Conservation (phyloP, 1,140 invertebrate genomes). For the Drosophila bocki region DNA sequence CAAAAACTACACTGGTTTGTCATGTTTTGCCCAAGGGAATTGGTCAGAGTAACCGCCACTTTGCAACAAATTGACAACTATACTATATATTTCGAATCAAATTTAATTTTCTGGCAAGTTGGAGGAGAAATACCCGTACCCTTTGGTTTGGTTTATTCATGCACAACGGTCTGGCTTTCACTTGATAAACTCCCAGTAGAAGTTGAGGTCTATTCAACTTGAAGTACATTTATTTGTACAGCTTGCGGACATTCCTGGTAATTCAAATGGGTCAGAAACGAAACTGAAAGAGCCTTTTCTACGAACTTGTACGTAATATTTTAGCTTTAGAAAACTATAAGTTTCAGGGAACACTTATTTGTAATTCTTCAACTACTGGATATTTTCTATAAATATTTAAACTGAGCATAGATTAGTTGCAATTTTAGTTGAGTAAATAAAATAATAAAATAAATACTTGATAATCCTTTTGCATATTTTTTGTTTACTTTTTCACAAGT, state of each 20-base stretch:
- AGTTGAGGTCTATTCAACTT: conserved; percentile 29
- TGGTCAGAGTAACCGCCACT: conserved; percentile 30
- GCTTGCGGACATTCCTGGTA: conserved; percentile 22
- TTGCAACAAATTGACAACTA: conserved; percentile 42
- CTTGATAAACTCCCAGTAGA: conserved; percentile 11
- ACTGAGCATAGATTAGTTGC: rapidly evolving
- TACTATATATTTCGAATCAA: conserved; percentile 12
- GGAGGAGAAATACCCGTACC: background rate
- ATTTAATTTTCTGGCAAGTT: conserved; percentile 31
- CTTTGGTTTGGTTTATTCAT: conserved; percentile 33
- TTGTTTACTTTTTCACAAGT: background rate
- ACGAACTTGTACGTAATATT: background rate
- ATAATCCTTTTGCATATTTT: background rate
- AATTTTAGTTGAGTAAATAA: background rate
- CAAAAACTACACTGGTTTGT: conserved; percentile 6
- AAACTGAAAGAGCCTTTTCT: background rate
- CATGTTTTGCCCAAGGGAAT: conserved; percentile 5
- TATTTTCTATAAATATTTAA: background rate
- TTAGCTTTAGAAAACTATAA: too few species aligned
- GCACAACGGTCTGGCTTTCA: conserved; percentile 20
- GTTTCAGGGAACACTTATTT: background rate
- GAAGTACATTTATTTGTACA: conserved; percentile 37
- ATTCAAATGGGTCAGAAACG: conserved; percentile 30
- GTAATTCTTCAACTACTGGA: too few species aligned
- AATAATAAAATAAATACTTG: background rate